Percentiles rank a stretch among this genome's conserved stretches.
These are phyloP conservation scores for Clunio marinus DNA, from an alignment of 2,888 invertebrate genomes.

Conservation along the genomic window DNA sequence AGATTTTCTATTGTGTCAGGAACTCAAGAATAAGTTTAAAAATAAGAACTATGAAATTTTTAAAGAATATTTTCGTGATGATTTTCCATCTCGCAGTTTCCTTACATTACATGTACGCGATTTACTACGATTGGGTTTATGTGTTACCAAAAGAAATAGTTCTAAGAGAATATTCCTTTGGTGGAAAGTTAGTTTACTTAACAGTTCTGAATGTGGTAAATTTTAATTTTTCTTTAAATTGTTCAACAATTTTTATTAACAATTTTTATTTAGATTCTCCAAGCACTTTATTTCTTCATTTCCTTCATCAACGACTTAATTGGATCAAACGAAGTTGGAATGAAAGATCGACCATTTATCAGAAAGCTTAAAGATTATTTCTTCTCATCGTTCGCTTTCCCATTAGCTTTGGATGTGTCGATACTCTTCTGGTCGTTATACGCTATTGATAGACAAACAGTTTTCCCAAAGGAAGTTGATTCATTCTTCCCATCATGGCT, in stretches of 20 bases:
- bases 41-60: too few relatives aligned
- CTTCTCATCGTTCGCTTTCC: constrained; percentile 70
- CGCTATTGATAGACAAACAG: constrained; percentile 82
- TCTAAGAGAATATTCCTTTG: constrained; percentile 52
- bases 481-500: constrained; percentile 73
- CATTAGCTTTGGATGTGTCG: constrained; percentile 73
- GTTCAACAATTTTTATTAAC: not conserved
- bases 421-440: constrained; percentile 73
- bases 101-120: constrained; percentile 62
- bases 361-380: constrained; percentile 65
- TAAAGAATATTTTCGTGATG: too few relatives aligned
- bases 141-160: constrained; percentile 56
- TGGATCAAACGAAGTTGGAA: constrained; percentile 66
- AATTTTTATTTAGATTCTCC: constrained; percentile 60
- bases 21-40: too few relatives aligned
- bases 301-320: constrained; percentile 71
- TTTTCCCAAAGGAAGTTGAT: constrained; percentile 80
- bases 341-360: constrained; percentile 61
- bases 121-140: constrained; percentile 65
- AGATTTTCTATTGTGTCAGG: too few relatives aligned
- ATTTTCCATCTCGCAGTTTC: constrained; percentile 59
- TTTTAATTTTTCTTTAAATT: constrained; percentile 41
- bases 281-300: constrained; percentile 72
- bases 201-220: constrained; percentile 79
- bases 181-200: constrained; percentile 78